Conservation (phyloP, 2,113 vertebrate species). For the Silurus asotus region DNA sequence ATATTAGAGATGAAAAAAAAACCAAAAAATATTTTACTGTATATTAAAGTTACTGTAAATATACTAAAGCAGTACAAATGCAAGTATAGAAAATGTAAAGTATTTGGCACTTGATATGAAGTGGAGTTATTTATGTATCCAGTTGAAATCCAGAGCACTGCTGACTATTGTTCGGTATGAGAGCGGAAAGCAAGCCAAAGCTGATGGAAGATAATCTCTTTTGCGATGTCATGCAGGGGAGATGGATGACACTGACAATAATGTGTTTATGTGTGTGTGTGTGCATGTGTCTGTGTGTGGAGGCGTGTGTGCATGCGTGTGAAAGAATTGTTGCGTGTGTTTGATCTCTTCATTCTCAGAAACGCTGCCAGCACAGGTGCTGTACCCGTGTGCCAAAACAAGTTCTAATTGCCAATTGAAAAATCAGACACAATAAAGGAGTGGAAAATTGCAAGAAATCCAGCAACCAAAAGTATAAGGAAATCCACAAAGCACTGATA, state of each 20-base stretch:
- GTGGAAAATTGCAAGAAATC: slow-evolving; percentile 37
- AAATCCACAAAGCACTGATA: slow-evolving; percentile 49
- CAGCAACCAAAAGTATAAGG: slow-evolving; percentile 32
- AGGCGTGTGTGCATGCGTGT: slow-evolving; percentile 37
- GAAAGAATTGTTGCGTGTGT: slow-evolving; percentile 18
- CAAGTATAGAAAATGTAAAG: neutral
- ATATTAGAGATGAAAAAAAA: neutral
- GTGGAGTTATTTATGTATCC: neutral
- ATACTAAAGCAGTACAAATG: neutral
- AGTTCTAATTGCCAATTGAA: slow-evolving; percentile 50
- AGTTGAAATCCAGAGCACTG: neutral
- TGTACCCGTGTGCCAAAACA: slow-evolving; percentile 46
- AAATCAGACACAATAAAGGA: slow-evolving; percentile 45
- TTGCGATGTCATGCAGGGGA: slow-evolving; percentile 37
- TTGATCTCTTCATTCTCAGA: slow-evolving; percentile 50
- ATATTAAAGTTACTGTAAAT: neutral
- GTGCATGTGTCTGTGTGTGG: slow-evolving; percentile 32
- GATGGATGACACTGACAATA: slow-evolving; percentile 39
- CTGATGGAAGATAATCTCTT: slow-evolving; percentile 30
- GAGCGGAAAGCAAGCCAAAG: slow-evolving; percentile 43
- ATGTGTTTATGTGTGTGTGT: slow-evolving; percentile 32
- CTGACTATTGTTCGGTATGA: neutral
- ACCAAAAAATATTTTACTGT: neutral
- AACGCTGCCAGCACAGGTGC: slow-evolving; percentile 54
- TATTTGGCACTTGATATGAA: neutral